Conservation (phyloP, 2,113 vertebrate species). For the Trogon melanurus region DNA sequence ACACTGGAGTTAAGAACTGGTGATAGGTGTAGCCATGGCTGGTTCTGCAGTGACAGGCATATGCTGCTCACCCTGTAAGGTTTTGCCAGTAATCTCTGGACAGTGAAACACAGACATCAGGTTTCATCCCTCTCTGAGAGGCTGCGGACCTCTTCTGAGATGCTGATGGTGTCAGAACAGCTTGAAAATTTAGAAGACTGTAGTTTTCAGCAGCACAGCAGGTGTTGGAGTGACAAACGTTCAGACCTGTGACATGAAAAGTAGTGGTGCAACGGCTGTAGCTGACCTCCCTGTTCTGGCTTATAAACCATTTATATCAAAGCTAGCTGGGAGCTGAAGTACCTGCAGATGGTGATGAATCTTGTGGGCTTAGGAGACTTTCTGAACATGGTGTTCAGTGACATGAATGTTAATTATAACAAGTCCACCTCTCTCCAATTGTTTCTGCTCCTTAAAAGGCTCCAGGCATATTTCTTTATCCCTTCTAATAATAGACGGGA, state of each 20-base stretch:
- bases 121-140: constrained; percentile 49
- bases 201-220: constrained; percentile 50
- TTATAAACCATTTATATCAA: not conserved
- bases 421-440: not conserved
- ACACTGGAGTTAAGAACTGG: not conserved
- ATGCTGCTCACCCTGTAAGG: not conserved
- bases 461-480: constrained; percentile 11
- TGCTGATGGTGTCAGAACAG: constrained; percentile 13
- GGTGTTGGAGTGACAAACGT: constrained; percentile 46
- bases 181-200: constrained; percentile 63
- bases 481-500: constrained; percentile 56
- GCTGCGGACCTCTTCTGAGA: constrained; percentile 1
- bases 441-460: not conserved
- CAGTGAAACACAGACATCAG: not conserved
- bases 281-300: not conserved
- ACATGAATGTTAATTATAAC: not conserved
- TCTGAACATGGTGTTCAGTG: not conserved
- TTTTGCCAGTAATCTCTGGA: not conserved
- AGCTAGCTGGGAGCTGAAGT: not conserved
- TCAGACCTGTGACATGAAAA: not conserved
- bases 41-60: not conserved
- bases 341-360: not conserved
- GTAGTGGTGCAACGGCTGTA: not conserved
- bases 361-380: not conserved
- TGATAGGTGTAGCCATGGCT: not conserved